A percentile compares a stretch with the other conserved stretches of the same genome.
Conservation (phyloP, 2,113 vertebrate genomes). For the Octodon degus region DNA sequence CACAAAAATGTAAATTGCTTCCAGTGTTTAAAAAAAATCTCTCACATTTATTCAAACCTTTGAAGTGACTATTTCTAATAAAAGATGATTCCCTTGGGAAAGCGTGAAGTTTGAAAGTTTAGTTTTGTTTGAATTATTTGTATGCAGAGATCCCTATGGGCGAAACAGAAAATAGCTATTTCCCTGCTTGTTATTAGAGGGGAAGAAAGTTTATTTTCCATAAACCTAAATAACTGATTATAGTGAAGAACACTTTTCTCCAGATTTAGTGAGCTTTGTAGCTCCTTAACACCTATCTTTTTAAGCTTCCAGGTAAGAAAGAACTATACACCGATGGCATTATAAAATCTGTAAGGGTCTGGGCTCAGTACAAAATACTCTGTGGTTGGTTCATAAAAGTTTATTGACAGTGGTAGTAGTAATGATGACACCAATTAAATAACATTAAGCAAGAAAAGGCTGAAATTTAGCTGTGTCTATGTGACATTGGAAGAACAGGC, state of each 20-base stretch:
- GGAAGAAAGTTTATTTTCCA: conserved; percentile 63
- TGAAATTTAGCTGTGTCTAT: neutral
- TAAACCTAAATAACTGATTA: conserved; percentile 74
- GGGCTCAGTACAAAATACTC: neutral
- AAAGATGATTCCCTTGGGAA: conserved; percentile 80
- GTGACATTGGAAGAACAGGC: neutral
- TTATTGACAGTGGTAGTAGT: neutral
- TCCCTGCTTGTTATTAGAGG: conserved; percentile 74
- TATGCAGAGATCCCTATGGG: conserved; percentile 77
- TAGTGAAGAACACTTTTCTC: neutral
- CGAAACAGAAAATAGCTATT: conserved; percentile 78
- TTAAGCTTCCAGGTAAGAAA: neutral
- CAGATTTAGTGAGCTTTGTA: neutral
- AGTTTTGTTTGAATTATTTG: conserved; percentile 82
- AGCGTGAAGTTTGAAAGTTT: conserved; percentile 79
- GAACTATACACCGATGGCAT: neutral
- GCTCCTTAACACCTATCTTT: conserved; percentile 1
- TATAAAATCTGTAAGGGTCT: conserved; percentile 18
- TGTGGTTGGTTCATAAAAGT: conserved; percentile 25
- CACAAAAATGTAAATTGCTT: conserved; percentile 79
- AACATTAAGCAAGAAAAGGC: neutral
- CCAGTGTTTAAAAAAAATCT: conserved; percentile 65
- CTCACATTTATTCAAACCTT: conserved; percentile 80
- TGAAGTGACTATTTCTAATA: conserved; percentile 83
- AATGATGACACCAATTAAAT: conserved; percentile 30